phyloP scores from a whole-genome alignment of 2,797 vertebrate species.

The Sebastes steindachneri region DNA sequence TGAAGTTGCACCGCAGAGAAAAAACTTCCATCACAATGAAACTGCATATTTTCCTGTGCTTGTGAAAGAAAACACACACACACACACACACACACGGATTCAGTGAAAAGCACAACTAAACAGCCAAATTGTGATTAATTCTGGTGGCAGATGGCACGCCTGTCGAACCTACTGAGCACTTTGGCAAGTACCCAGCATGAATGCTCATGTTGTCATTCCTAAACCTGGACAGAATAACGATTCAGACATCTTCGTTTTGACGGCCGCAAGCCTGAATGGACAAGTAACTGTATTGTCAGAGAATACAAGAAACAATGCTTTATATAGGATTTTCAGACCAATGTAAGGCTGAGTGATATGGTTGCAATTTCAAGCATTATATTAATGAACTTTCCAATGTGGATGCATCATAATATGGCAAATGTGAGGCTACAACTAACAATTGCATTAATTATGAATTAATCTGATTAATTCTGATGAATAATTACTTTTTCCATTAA shows the following conservation, averaged over 20 bases:
- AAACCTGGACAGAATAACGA: not conserved
- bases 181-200: slow-evolving; percentile 11
- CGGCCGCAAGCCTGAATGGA: not conserved
- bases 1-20: not conserved
- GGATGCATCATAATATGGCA: not conserved
- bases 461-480: not conserved
- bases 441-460: not conserved
- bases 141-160: slow-evolving; percentile 35
- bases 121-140: slow-evolving; percentile 13
- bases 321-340: not conserved
- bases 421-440: not conserved
- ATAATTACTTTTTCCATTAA: not conserved
- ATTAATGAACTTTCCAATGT: not conserved
- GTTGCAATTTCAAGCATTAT: not conserved
- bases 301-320: not conserved
- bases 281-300: not conserved
- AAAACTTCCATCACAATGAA: not conserved
- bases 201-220: slow-evolving; percentile 14
- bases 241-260: not conserved
- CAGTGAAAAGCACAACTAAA: not conserved
- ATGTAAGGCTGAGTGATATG: not conserved
- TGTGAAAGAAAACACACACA: not conserved
- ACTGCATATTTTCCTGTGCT: not conserved
- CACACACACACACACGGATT: not conserved
- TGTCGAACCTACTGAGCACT: not conserved